Evolutionary conservation across 2,888 invertebrate genomes (phyloP).

Genomic region (Drosophila mayaguana): DNA sequence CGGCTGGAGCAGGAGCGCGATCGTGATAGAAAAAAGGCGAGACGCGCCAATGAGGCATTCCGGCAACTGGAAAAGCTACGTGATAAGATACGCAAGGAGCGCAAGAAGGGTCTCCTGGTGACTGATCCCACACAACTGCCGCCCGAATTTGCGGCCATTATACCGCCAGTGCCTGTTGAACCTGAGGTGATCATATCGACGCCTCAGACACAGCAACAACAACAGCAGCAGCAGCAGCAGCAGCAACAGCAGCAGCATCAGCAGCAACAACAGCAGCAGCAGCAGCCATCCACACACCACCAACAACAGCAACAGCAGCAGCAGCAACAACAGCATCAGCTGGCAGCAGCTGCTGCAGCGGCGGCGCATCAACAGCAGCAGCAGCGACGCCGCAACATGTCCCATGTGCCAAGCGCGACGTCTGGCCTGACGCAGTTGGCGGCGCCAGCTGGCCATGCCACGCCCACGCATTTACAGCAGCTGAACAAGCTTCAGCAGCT

Average conservation of each 20-base stretch:
- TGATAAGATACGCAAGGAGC: slow-evolving; percentile 84
- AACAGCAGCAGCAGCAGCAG: slow-evolving; percentile 38
- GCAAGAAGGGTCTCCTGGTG: slow-evolving; percentile 82
- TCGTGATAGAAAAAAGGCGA: slow-evolving; percentile 83
- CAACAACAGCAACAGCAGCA: slow-evolving; percentile 53
- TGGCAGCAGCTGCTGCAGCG: slow-evolving; percentile 46
- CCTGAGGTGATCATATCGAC: slow-evolving; percentile 80
- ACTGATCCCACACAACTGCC: slow-evolving; percentile 77
- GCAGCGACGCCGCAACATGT: slow-evolving; percentile 60
- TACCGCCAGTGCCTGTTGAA: slow-evolving; percentile 79
- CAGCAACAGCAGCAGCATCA: slow-evolving; percentile 39
- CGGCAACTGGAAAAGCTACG: slow-evolving; percentile 83
- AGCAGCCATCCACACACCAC: slow-evolving; percentile 60
- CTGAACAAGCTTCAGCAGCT: slow-evolving; percentile 77
- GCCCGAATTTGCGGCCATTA: slow-evolving; percentile 77
- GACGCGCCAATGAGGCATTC: slow-evolving; percentile 83
- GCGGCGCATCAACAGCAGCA: slow-evolving; percentile 53
- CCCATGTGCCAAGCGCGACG: slow-evolving; percentile 62
- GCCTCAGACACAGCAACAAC: slow-evolving; percentile 58
- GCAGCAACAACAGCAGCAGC: slow-evolving; percentile 28
- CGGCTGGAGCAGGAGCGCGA: slow-evolving; percentile 83
- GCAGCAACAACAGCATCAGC: slow-evolving; percentile 46
- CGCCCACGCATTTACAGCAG: slow-evolving; percentile 78
- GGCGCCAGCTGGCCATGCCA: slow-evolving; percentile 57
- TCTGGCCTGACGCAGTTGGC: slow-evolving; percentile 53